Conservation (phyloP, 1,140 invertebrate genomes). For the Cherax destructor region DNA sequence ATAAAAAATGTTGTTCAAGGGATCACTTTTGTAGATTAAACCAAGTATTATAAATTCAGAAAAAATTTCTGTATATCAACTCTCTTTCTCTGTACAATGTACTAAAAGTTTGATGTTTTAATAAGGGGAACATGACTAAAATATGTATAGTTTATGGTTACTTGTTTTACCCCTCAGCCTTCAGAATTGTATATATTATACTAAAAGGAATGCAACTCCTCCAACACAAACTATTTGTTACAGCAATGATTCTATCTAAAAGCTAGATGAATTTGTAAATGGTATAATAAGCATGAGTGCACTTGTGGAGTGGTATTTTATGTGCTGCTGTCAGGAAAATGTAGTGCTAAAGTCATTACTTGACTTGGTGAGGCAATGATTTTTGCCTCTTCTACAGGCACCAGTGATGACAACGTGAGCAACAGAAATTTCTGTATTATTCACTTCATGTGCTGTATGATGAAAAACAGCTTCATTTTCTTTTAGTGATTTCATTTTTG, state of each 20-base stretch:
- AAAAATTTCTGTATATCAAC: neutral
- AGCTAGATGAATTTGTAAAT: constrained; percentile 2
- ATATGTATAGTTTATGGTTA: neutral
- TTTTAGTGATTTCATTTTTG: neutral
- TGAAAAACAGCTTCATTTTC: neutral
- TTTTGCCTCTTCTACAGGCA: neutral
- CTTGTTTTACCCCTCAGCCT: constrained; percentile 2
- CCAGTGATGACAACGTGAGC: neutral
- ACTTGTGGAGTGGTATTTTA: neutral
- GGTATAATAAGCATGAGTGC: neutral
- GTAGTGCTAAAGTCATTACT: neutral
- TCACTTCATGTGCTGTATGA: neutral
- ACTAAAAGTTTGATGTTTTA: neutral
- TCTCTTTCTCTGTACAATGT: neutral
- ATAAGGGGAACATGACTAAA: neutral
- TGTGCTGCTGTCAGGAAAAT: neutral
- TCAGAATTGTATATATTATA: neutral
- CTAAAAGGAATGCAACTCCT: neutral
- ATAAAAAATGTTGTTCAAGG: neutral
- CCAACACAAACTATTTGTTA: neutral
- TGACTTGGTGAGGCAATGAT: neutral
- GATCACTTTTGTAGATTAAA: neutral
- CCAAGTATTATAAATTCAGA: neutral
- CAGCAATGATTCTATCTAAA: neutral
- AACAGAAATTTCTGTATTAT: neutral